These are phyloP conservation scores for Pseudomyrmex gracilis DNA, from an alignment of 1,140 invertebrate species.

Conservation along the genomic window DNA sequence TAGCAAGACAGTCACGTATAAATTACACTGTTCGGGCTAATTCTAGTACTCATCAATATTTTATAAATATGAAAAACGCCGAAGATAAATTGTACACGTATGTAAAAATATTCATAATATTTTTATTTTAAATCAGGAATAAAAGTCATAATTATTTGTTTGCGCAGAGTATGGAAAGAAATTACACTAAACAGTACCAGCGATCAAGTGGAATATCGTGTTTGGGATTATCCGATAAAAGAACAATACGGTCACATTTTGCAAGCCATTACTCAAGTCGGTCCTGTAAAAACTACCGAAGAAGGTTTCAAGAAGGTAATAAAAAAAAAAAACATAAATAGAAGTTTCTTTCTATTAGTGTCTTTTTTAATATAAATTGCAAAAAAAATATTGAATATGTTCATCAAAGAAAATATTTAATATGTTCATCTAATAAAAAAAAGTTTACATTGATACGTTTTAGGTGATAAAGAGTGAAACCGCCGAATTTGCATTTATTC, in stretches of 20 bases:
- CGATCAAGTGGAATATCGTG: conserved; percentile 91
- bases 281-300: conserved; percentile 88
- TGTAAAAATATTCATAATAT: conserved; percentile 60
- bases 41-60: conserved; percentile 93
- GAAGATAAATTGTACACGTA: conserved; percentile 95
- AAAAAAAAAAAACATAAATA: background rate
- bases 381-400: background rate
- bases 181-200: conserved; percentile 92
- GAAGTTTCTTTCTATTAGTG: too few relatives aligned
- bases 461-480: conserved; percentile 91
- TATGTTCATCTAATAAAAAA: background rate
- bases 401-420: background rate
- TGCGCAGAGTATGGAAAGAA: conserved; percentile 93
- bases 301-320: conserved; percentile 91
- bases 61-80: conserved; percentile 96
- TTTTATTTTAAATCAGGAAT: background rate
- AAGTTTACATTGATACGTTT: conserved; percentile 16
- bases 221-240: conserved; percentile 97
- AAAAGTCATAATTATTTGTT: conserved; percentile 36
- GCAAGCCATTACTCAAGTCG: conserved; percentile 92
- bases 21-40: conserved; percentile 96
- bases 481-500: conserved; percentile 95
- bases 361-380: too few relatives aligned
- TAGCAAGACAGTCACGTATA: conserved; percentile 94
- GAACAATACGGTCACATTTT: conserved; percentile 96